Base-by-base conservation (phyloP, 1,140 invertebrate species). In the Plectrocnemia conspersa region DNA sequence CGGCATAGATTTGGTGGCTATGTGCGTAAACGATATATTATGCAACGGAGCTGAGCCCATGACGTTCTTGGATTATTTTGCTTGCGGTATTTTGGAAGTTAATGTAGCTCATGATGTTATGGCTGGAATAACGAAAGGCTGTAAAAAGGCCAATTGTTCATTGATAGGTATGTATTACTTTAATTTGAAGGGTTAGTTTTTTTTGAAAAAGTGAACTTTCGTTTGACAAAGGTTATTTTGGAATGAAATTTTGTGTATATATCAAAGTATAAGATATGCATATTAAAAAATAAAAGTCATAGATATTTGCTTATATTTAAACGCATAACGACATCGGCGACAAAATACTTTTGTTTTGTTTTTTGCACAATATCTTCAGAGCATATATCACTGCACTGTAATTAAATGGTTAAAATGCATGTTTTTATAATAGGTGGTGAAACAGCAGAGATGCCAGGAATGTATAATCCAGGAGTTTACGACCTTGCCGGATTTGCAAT, bases 21-120 rank as follows among this genome's bases (percentile, higher is more conserved):
- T 98, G 95, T 98, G 93, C 70, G 93, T 96, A 3, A 99, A 98
- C 75, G 96, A 98, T 72, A 85, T 98, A 38, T 73, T 98, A 13
- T 92, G 90, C 29, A 92, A 97, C 65, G 94, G 93, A 11, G 95
- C 93, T 0, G 86, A 93, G 62, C 93, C 95, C 0, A 69, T 97
- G 1, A 95, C 91, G 57, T 98, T 98, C 71, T 76, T 98, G 1
- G 94, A 97, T 72, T 98, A 98, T 72, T 98, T 93, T 74, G 91
- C 94, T 1, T 91, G 88, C 66, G 89, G 93, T 5, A 74, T 81
- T 52, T 76, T 98, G 35, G 76, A 93, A 61, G 79, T 90, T 1
- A 66, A 78, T 3, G 69, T 81, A 24, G 89, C 91, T 0, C 72
- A 74, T 9, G 67, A 82, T 53, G 88, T 98, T 0, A 76, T 97